A percentile compares a stretch with the other conserved stretches of the same genome.
phyloP scores from a whole-genome alignment of 2,113 vertebrate genomes.

The Podocnemis expansa region DNA sequence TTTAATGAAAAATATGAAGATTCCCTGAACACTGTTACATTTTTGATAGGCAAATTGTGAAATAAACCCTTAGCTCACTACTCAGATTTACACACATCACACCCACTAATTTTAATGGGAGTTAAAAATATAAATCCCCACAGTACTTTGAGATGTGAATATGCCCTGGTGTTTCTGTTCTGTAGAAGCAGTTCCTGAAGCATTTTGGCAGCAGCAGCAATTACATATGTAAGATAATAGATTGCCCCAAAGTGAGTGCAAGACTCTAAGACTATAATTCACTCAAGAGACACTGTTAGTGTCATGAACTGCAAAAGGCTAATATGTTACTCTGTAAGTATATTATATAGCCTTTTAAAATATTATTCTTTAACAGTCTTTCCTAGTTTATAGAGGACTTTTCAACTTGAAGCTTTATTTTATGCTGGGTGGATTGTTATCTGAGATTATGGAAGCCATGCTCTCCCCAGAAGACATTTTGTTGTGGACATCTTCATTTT shows the following conservation, averaged over 20 bases:
- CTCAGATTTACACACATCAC: neutral
- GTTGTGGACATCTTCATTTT: neutral
- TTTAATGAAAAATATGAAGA: neutral
- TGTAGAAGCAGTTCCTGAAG: neutral
- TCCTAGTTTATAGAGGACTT: conserved; percentile 8
- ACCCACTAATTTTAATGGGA: neutral
- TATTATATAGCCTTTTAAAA: conserved; percentile 59
- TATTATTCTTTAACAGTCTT: conserved; percentile 50
- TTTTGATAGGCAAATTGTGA: conserved; percentile 1
- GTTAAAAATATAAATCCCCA: neutral
- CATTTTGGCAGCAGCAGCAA: conserved; percentile 37
- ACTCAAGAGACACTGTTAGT: conserved; percentile 34
- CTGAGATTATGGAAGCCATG: neutral
- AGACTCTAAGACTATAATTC: conserved; percentile 32
- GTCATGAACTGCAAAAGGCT: conserved; percentile 34
- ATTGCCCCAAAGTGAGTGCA: conserved; percentile 5
- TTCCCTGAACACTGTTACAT: neutral
- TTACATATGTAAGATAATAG: conserved; percentile 33
- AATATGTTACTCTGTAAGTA: conserved; percentile 51
- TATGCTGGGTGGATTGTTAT: conserved; percentile 20
- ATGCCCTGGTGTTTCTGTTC: neutral
- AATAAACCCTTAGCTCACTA: neutral
- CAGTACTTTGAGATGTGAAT: neutral
- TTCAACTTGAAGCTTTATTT: conserved; percentile 18
- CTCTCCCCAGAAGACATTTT: neutral